Base-by-base conservation (phyloP, 2,797 vertebrate species). In the Atherinosoma microstoma region DNA sequence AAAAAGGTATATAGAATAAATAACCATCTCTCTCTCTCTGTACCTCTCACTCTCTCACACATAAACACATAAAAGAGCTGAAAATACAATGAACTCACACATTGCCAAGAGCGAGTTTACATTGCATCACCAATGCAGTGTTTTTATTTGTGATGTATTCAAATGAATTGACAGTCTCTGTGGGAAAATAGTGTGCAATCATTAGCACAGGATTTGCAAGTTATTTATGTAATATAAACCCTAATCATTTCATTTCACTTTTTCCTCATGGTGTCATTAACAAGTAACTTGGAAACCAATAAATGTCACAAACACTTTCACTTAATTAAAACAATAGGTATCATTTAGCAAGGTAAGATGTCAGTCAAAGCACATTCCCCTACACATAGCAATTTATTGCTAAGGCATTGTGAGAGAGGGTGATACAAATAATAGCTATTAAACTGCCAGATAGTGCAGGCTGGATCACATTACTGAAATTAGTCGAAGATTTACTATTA, bases 281-380 rank as follows among this genome's bases (percentile, higher is more conserved):
- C 89, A 92, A 95, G 95, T 94, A 94, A 95, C 91, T 94, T 92
- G 88, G 80, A 94, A 96, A 95, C 92, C 94, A 96, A 96, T 97
- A 97, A 97, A 96, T 93, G 94, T 96, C 97, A 94, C 94, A 91
- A 94, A 95, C 85, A 88, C 95, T 96, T 97, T 96, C 94, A 93
- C 94, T 96, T 98, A 96, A 98, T 98, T 97, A 98, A 98, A 98
- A 97, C 95, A 97, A 96, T 96, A 96, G 96, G 95, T 96, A 97
- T 94, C 94, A 96, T 92, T 92, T 92, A 91, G 93, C 95, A 96
- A 96, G 93, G 93, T 93, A 92, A 94, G 94, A 91, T 96, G 96
- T 96, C 96, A 93, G 96, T 97, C 97, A 96, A 93, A 92, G 86
- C 89, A 94, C 93, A 91, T 90, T 95, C 96, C 95, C 94, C 94